Percentiles rank a stretch among this genome's conserved stretches.
Conservation (phyloP, 2,797 vertebrate genomes). For the Hippocampus kuda region DNA sequence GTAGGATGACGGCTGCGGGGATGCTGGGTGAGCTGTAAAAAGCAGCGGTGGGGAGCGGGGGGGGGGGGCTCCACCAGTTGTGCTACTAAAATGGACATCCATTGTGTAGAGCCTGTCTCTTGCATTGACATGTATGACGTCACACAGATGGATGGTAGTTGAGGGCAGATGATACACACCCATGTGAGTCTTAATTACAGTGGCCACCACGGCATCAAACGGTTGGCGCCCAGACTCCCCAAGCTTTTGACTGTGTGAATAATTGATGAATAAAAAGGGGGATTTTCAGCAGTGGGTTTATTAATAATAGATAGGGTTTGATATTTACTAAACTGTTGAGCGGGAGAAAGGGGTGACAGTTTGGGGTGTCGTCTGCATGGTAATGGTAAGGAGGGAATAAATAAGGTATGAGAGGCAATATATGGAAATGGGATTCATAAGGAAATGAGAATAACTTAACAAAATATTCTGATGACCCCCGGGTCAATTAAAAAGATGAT, state of each 20-base stretch:
- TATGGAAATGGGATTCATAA: conserved; percentile 66
- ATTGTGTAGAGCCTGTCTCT: conserved; percentile 58
- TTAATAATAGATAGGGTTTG: conserved; percentile 74
- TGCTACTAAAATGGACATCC: conserved; percentile 62
- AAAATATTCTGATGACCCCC: conserved; percentile 73
- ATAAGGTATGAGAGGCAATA: conserved; percentile 70
- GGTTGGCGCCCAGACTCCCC: conserved; percentile 49
- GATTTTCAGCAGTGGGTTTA: conserved; percentile 61
- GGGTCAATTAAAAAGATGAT: conserved; percentile 67
- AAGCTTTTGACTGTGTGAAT: conserved; percentile 60
- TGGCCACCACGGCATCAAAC: conserved; percentile 54
- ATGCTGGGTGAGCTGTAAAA: conserved; percentile 24
- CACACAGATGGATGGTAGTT: conserved; percentile 53
- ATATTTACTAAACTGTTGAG: conserved; percentile 76
- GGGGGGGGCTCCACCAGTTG: conserved; percentile 52
- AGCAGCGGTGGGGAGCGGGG: conserved; percentile 34
- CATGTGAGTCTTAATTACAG: conserved; percentile 54
- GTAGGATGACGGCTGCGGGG: conserved; percentile 18
- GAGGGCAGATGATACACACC: conserved; percentile 31
- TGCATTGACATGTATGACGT: conserved; percentile 57
- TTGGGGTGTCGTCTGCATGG: conserved; percentile 69
- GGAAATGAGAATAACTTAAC: conserved; percentile 72
- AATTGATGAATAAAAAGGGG: conserved; percentile 61
- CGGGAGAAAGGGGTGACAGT: conserved; percentile 61
- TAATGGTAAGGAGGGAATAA: conserved; percentile 68